These are phyloP conservation scores for Cataglyphis livida DNA, from an alignment of 2,888 invertebrate species.

Conservation along the genomic window DNA sequence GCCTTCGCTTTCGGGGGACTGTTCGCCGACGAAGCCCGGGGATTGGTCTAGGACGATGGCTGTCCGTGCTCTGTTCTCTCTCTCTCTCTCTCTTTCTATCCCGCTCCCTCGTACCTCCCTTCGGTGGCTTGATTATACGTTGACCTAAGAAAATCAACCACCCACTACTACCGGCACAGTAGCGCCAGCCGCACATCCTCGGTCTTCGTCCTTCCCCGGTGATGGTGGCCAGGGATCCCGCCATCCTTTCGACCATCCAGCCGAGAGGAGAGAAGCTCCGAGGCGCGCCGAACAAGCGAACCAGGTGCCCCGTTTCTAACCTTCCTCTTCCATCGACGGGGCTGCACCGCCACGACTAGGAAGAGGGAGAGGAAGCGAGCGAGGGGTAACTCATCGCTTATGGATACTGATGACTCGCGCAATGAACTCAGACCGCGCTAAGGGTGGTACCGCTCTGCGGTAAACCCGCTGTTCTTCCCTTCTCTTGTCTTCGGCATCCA, in stretches of 20 bases:
- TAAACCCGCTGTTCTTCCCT: conserved; percentile 72
- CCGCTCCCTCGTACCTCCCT: conserved; percentile 58
- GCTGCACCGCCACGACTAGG: conserved; percentile 26
- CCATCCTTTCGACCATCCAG: conserved; percentile 64
- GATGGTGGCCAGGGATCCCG: conserved; percentile 61
- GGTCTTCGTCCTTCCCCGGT: conserved; percentile 76
- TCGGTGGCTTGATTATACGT: conserved; percentile 84
- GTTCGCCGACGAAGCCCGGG: conserved; percentile 76
- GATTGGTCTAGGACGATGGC: conserved; percentile 82
- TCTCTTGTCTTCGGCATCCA: conserved; percentile 64
- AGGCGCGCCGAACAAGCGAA: conserved; percentile 81
- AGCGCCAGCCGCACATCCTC: conserved; percentile 66
- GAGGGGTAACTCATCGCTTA: conserved; percentile 89
- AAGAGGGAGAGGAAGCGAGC: conserved; percentile 78
- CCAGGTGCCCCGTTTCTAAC: conserved; percentile 82
- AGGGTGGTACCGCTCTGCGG: conserved; percentile 75
- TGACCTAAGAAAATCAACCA: conserved; percentile 86
- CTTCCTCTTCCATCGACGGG: conserved; percentile 58
- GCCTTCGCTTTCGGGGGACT: conserved; percentile 71
- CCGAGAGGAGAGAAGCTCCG: conserved; percentile 53
- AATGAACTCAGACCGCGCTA: conserved; percentile 87
- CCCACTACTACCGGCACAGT: conserved; percentile 68
- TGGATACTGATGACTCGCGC: conserved; percentile 92
- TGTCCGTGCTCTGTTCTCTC: conserved; percentile 74
- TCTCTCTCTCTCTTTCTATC: conserved; percentile 55